phyloP scores from a whole-genome alignment of 2,888 invertebrate genomes.

The Pegoplata infirma region DNA sequence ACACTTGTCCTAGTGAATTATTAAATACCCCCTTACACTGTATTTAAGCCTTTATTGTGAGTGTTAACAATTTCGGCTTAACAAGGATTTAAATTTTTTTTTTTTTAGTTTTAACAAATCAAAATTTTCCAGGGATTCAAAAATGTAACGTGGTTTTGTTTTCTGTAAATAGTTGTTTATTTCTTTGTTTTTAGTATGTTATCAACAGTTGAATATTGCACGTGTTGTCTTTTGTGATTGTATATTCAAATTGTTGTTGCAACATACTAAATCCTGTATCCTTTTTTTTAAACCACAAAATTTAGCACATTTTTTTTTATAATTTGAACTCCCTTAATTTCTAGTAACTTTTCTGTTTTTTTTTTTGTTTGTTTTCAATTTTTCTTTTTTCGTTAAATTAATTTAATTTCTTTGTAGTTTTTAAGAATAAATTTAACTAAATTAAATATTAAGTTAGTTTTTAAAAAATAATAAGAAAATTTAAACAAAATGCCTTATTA shows the following conservation, averaged over 20 bases:
- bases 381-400: not conserved
- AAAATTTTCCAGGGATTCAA: not conserved
- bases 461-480: not conserved
- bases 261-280: constrained; percentile 6
- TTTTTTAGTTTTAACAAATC: constrained; percentile 9
- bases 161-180: constrained; percentile 25
- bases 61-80: too few relatives aligned
- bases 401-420: not conserved
- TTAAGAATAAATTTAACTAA: not conserved
- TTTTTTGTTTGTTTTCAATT: not conserved
- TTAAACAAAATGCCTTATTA: constrained; percentile 40
- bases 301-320: not conserved
- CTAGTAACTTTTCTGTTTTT: not conserved
- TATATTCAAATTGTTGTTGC: constrained; percentile 67
- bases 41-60: constrained; percentile 12
- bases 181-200: constrained; percentile 27
- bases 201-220: constrained; percentile 71
- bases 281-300: not conserved
- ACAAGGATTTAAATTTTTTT: constrained; percentile 29
- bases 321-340: not conserved
- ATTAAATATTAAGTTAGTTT: not conserved
- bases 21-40: constrained; percentile 39
- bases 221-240: constrained; percentile 76
- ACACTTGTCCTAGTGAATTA: constrained; percentile 68
- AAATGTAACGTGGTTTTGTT: not conserved